Percentiles rank a stretch among this genome's conserved stretches.
phyloP scores from a whole-genome alignment of 2,113 vertebrate species.

The Hylia prasina region DNA sequence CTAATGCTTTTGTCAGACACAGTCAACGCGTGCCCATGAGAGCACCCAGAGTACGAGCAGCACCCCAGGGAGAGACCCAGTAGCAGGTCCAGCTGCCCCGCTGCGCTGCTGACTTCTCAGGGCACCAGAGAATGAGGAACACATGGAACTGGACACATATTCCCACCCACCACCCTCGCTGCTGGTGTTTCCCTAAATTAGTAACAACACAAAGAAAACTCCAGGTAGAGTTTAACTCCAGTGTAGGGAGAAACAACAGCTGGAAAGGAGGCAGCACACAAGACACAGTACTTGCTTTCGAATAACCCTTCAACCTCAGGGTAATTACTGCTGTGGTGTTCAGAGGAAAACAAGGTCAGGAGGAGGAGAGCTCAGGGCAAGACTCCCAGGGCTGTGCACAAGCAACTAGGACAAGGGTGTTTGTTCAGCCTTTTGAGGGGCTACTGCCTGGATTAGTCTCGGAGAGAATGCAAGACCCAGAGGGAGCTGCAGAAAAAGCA shows the following conservation, averaged over 20 bases:
- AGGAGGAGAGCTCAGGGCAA: background rate
- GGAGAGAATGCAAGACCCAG: background rate
- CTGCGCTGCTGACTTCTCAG: fast-evolving
- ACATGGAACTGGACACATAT: background rate
- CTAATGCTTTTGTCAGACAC: background rate
- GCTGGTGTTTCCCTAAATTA: background rate
- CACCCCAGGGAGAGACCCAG: background rate
- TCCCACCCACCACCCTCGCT: background rate
- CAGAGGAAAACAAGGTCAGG: constrained; percentile 32
- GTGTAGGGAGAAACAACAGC: background rate
- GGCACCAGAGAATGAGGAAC: background rate
- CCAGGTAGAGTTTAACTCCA: background rate
- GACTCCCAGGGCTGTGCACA: constrained; percentile 30
- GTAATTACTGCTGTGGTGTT: constrained; percentile 46
- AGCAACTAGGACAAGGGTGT: constrained; percentile 39
- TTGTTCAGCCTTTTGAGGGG: background rate
- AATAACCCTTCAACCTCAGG: constrained; percentile 41
- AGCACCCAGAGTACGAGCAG: fast-evolving
- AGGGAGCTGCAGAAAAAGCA: constrained; percentile 14
- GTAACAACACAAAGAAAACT: background rate
- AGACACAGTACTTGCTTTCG: constrained; percentile 34
- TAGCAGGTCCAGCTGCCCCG: background rate
- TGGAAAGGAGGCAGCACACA: background rate
- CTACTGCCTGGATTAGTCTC: background rate
- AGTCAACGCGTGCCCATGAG: background rate